Evolutionary conservation across 1,140 invertebrate species (phyloP), one percentile per base, ranked within the genome.

Genomic region (Drosophila hydei): DNA sequence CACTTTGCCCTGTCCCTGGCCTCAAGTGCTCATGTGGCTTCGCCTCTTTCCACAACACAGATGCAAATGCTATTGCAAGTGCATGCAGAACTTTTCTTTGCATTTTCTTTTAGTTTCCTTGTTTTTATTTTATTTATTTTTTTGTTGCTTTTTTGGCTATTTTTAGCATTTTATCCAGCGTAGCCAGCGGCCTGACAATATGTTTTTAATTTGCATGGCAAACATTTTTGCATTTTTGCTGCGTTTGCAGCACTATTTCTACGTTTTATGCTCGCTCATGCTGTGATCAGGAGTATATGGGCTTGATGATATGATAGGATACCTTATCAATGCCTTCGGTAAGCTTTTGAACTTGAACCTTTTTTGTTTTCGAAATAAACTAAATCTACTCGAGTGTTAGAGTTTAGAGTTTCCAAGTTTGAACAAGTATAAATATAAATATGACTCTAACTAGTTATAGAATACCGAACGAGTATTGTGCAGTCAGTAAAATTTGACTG

Each of bases 131-230:
- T 56, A 0, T 38, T 38, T 87, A 87, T 87, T 87, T 81, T 75
- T 87, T 30, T 30, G 8, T 30, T 30, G 4, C 27, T 30, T 16
- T 16, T 81, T 65, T 52, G 1, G 42, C 45, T 88, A 88, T 88
- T 83, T 83, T 73, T 88, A 83, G 83, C 65, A 25, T 14, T 40
- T 67, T 65, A 69, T 79, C 63, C 80, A 52, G 79, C 27, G n/a
- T 25, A 60, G 52, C 60, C 19, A 55, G 47, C 52, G 54, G 62
- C 58, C 68, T 79, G 79, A 83, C 84, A 88, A 88, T 88, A 79
- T 88, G 83, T 88, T 88, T 88, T 88, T 83, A 88, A 88, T 88
- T 88, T 88, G 67, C 67, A 36, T 65, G 67, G 68, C 68, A 76
- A 79, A 78, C 71, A 33, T 33, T 33, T 33, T 33, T 33, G 30